Conservation (phyloP, 2,113 vertebrate genomes). For the Zeus faber region DNA sequence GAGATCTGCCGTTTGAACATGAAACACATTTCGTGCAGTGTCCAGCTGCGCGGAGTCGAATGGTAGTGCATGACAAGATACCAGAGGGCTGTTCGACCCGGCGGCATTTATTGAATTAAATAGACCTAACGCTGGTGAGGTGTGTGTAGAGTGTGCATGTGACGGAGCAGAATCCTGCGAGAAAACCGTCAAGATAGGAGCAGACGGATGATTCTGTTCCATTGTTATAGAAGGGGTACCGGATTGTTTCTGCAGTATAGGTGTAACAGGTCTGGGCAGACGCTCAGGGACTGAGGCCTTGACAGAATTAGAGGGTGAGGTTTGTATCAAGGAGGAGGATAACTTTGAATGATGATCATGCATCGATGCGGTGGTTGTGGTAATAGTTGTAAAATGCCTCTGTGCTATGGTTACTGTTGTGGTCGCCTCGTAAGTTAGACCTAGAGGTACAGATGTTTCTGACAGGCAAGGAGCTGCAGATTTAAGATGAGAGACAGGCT, state of each 20-base stretch:
- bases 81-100: background rate
- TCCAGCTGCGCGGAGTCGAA: slow-evolving; percentile 38
- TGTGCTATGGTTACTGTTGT: slow-evolving; percentile 14
- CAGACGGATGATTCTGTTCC: slow-evolving; percentile 15
- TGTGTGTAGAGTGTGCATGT: slow-evolving; percentile 1
- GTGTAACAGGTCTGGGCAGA: slow-evolving; percentile 6
- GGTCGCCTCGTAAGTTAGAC: background rate
- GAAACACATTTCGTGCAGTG: slow-evolving; percentile 64
- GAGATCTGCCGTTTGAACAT: slow-evolving; percentile 70
- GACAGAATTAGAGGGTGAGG: slow-evolving; percentile 6
- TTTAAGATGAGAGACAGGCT: slow-evolving; percentile 4
- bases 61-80: slow-evolving; percentile 32
- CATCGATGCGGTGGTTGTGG: slow-evolving; percentile 41
- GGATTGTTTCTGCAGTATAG: slow-evolving; percentile 6
- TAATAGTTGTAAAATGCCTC: slow-evolving; percentile 35
- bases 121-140: background rate
- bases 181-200: background rate
- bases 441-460: background rate
- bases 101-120: background rate
- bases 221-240: slow-evolving; percentile 9
- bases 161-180: slow-evolving; percentile 2
- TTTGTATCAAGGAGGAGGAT: slow-evolving; percentile 37
- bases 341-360: slow-evolving; percentile 26
- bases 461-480: slow-evolving; percentile 10
- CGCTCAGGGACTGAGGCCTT: background rate